These are phyloP conservation scores for Chroicocephalus ridibundus DNA, from an alignment of 2,113 vertebrate species.

Conservation along the genomic window DNA sequence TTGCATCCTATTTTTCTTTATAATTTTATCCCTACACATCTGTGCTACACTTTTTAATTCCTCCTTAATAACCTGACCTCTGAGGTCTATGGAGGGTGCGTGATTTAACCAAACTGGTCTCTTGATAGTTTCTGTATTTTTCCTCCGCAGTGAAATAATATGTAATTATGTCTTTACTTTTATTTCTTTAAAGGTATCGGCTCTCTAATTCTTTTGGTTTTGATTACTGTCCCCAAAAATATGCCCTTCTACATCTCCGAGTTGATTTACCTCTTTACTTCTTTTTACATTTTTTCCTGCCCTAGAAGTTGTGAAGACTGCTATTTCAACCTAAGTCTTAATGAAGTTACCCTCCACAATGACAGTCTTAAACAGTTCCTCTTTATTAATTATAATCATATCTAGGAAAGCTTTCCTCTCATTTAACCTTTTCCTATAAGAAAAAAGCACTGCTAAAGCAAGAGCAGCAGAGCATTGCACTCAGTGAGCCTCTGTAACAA, in stretches of 20 bases:
- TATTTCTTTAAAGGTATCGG: neutral
- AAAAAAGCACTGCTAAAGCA: neutral
- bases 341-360: neutral
- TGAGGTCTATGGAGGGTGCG: neutral
- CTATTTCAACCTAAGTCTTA: neutral
- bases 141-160: neutral
- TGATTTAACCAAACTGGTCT: neutral
- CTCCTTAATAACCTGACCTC: neutral
- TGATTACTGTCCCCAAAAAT: neutral
- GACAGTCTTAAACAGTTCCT: neutral
- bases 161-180: neutral
- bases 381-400: neutral
- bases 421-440: neutral
- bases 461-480: neutral
- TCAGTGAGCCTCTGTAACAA: neutral
- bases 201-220: neutral
- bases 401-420: neutral
- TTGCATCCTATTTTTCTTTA: neutral
- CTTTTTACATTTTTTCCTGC: neutral
- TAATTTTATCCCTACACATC: neutral
- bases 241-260: neutral
- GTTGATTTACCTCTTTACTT: neutral
- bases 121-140: neutral
- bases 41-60: neutral
- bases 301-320: neutral